Conservation (phyloP, 2,888 invertebrate species). For the Agriotes lineatus region DNA sequence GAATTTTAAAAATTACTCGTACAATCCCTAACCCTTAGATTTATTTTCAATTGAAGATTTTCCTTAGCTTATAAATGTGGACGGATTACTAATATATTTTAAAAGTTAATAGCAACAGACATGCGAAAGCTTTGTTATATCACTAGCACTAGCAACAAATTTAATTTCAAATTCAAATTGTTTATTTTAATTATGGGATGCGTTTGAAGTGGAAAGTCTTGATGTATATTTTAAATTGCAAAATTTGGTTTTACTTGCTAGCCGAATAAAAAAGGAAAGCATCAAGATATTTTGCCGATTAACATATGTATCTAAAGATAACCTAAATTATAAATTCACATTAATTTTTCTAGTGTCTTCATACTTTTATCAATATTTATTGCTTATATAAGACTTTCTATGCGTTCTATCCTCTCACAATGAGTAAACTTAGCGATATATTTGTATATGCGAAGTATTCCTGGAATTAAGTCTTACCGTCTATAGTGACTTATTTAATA, state of each 20-base stretch:
- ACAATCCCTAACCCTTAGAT: background rate
- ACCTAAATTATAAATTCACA: background rate
- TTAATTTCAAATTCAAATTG: too few relatives aligned
- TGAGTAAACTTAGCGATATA: background rate
- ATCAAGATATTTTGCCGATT: too few relatives aligned
- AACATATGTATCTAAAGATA: background rate
- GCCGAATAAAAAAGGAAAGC: background rate
- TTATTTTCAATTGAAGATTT: background rate
- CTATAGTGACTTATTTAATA: too few relatives aligned
- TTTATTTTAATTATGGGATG: too few relatives aligned
- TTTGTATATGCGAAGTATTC: background rate
- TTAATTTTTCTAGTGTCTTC: background rate
- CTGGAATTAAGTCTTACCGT: constrained; percentile 12
- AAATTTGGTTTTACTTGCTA: too few relatives aligned
- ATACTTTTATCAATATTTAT: background rate
- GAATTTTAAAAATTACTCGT: background rate
- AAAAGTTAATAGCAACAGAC: too few relatives aligned
- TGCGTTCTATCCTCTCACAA: background rate
- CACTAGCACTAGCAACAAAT: too few relatives aligned
- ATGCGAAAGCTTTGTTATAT: too few relatives aligned
- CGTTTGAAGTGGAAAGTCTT: too few relatives aligned
- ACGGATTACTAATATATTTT: too few relatives aligned
- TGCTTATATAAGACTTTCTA: background rate
- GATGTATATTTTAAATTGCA: too few relatives aligned
- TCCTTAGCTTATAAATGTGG: too few relatives aligned